phyloP scores from a whole-genome alignment of 1,140 invertebrate species.

The Papilio aristodemus region DNA sequence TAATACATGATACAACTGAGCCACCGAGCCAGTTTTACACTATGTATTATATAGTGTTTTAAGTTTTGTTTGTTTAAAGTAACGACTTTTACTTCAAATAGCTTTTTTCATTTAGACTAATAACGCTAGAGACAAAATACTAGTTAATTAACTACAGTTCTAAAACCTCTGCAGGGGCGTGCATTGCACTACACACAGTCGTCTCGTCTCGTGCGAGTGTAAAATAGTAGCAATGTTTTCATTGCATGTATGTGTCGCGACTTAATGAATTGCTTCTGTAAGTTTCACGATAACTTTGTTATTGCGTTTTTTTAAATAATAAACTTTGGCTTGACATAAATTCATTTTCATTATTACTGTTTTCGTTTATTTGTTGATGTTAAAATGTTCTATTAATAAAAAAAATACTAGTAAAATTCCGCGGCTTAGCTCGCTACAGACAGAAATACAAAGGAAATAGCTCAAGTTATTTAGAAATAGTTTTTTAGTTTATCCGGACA shows the following conservation, averaged over 20 bases:
- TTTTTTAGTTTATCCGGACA: too few relatives aligned
- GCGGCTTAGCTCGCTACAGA: too few relatives aligned
- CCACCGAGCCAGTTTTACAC: too few relatives aligned
- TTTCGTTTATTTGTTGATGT: too few relatives aligned
- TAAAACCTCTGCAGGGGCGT: neutral
- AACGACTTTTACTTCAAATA: neutral
- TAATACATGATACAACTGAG: too few relatives aligned
- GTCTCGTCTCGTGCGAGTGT: neutral
- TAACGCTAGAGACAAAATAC: slow-evolving; percentile 13
- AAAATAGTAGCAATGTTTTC: neutral
- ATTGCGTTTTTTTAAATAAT: neutral
- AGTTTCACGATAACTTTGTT: neutral
- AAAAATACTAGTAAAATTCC: too few relatives aligned
- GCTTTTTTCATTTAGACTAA: neutral
- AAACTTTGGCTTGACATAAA: too few relatives aligned
- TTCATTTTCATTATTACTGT: too few relatives aligned
- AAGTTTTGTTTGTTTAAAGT: neutral
- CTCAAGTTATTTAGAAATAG: too few relatives aligned
- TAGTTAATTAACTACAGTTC: slow-evolving; percentile 3
- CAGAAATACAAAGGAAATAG: too few relatives aligned
- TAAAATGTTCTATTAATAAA: too few relatives aligned
- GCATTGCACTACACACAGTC: neutral
- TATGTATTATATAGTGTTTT: too few relatives aligned
- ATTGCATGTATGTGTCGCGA: neutral
- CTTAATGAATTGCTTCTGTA: slow-evolving; percentile 6